phyloP scores from a whole-genome alignment of 2,113 vertebrate genomes.

The Lophotis ruficrista region DNA sequence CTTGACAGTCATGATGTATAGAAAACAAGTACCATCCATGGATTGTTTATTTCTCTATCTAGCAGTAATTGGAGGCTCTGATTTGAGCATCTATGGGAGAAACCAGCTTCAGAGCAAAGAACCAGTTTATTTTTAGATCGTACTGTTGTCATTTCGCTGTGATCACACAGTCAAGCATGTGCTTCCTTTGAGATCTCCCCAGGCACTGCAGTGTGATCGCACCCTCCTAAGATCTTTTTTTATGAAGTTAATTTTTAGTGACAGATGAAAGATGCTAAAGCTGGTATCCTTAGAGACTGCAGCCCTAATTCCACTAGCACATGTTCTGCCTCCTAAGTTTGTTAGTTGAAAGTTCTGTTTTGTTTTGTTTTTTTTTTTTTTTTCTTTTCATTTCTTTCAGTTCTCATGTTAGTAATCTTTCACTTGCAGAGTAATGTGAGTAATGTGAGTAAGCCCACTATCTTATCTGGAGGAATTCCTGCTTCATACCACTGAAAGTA shows the following conservation, averaged over 20 bases:
- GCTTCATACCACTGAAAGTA: neutral
- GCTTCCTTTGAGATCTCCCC: conserved; percentile 58
- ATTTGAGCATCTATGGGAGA: conserved; percentile 7
- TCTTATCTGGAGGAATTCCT: neutral
- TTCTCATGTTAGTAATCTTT: neutral
- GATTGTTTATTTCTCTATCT: conserved; percentile 22
- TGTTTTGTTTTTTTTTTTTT: neutral
- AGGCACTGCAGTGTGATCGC: conserved; percentile 22
- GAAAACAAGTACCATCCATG: neutral
- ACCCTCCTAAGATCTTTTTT: conserved; percentile 37
- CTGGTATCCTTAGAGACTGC: neutral
- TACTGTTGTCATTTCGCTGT: conserved; percentile 28
- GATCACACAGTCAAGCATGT: conserved; percentile 17
- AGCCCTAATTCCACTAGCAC: neutral
- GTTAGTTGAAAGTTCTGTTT: neutral
- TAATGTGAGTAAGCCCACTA: neutral
- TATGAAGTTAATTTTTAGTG: conserved; percentile 55
- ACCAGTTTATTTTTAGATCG: conserved; percentile 51
- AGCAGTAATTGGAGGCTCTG: neutral
- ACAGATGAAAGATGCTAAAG: conserved; percentile 41
- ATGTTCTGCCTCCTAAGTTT: neutral
- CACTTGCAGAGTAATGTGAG: neutral
- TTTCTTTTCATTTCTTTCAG: neutral
- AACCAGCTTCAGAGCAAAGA: conserved; percentile 12
- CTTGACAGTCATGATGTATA: neutral